Evolutionary conservation across 2,113 vertebrate species (phyloP).

Genomic region (Sarotherodon lohbergeri): DNA sequence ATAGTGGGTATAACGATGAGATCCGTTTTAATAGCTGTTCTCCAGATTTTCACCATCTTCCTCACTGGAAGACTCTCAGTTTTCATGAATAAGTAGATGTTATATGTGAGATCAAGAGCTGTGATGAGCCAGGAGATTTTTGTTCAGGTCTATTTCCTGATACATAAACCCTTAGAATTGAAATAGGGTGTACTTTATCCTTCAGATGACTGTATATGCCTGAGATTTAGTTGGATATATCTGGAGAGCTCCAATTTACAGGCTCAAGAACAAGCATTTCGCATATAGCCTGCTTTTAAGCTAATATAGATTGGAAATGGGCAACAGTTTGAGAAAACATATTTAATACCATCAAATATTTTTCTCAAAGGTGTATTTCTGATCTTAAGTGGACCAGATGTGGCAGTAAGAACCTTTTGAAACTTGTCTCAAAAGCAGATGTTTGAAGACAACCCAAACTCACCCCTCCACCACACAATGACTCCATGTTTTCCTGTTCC

Average conservation of each 20-base stretch:
- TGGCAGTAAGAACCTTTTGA: background rate
- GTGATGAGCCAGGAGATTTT: background rate
- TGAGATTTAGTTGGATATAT: background rate
- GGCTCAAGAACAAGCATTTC: too few relatives aligned
- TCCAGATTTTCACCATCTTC: background rate
- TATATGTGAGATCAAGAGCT: background rate
- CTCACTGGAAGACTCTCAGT: background rate
- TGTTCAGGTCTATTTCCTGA: background rate
- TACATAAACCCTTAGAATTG: background rate
- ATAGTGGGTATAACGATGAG: background rate
- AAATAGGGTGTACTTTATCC: background rate
- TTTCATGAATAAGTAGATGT: background rate
- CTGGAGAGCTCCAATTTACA: background rate
- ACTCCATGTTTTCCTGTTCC: background rate
- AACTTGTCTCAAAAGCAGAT: background rate
- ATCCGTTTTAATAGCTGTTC: background rate
- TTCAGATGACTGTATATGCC: background rate
- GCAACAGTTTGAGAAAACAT: background rate
- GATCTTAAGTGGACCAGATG: background rate
- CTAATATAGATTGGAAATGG: background rate
- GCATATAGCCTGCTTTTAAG: background rate
- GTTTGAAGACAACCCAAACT: background rate
- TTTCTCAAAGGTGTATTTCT: background rate
- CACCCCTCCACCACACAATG: background rate
- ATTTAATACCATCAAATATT: background rate